Evolutionary conservation across 1,140 invertebrate species (phyloP).

Genomic region (Trialeurodes vaporariorum): DNA sequence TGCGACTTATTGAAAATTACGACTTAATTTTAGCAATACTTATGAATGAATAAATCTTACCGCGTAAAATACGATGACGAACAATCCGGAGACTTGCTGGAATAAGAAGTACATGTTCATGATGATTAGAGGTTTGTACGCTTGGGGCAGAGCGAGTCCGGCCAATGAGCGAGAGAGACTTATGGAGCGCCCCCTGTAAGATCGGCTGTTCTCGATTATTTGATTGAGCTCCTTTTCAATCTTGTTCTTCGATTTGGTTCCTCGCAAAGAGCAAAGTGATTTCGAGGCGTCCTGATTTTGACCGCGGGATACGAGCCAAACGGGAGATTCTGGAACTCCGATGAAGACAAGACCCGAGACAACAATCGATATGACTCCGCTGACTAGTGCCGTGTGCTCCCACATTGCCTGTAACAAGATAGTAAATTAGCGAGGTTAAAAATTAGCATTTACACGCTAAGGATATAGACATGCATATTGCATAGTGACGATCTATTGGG

Average conservation of each 20-base stretch:
- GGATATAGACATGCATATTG: too few species aligned
- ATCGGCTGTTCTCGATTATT: conserved; percentile 3
- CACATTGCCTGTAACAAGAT: conserved; percentile 38
- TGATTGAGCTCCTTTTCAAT: conserved; percentile 10
- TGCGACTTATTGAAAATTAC: too few species aligned
- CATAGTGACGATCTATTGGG: too few species aligned
- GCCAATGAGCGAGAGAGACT: conserved; percentile 4
- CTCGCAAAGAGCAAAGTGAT: conserved; percentile 9
- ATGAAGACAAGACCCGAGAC: conserved; percentile 37
- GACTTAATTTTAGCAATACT: too few species aligned
- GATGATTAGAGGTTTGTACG: conserved; percentile 46
- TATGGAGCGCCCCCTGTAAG: neutral
- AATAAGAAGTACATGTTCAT: conserved; percentile 53
- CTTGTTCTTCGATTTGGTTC: conserved; percentile 1
- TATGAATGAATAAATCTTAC: conserved; percentile 35
- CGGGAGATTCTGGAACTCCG: conserved; percentile 51
- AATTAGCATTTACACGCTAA: too few species aligned
- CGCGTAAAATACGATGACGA: conserved; percentile 61
- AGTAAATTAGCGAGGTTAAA: too few species aligned
- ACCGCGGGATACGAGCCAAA: conserved; percentile 46
- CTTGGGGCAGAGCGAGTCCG: conserved; percentile 10
- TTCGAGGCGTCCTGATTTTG: conserved; percentile 39
- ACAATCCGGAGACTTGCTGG: conserved; percentile 63
- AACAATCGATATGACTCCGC: conserved; percentile 18
- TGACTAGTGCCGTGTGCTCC: conserved; percentile 4